Evolutionary conservation across 2,888 invertebrate genomes (phyloP), one percentile per base, ranked within the genome.

Genomic region (Heteropelma amictum): DNA sequence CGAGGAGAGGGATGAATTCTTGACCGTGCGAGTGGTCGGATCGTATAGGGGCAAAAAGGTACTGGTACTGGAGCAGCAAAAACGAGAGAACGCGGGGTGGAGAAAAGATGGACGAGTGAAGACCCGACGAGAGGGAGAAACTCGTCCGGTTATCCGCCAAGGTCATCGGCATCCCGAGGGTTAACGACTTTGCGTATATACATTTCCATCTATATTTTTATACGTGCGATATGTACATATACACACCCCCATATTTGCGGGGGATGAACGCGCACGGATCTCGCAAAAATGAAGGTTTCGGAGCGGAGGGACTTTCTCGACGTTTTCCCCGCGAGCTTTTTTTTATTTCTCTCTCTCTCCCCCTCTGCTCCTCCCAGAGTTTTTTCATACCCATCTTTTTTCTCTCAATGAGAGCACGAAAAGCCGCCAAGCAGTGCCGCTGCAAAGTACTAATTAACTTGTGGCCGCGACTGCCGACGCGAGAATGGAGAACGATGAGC

Each of bases 391-490:
- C 19, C 17, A 17, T 64, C 19, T 40, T 51, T 56, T 53, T 33
- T 42, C 14, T 33, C 68, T 68, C 61, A 51, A 63, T 49, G 56
- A 21, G 56, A 23, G 56, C 51, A 45, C 68, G 72, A 72, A 68
- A 33, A 64, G 56, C 28, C 35, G 21, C 19, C 58, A 51, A 38
- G 33, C 40, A 45, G 47, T 47, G 69, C 75, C 56, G 60, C 71
- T 69, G 64, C 61, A 58, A 77, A 76, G 80, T 72, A 74, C 76
- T 82, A 82, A 82, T 82, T 81, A 82, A 82, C 78, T 79, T 63
- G 79, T 64, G 79, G 70, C 73, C 53, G 33, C 53, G 58, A 45
- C 12, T 40, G 49, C 35, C 33, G 61, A 23, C 23, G 54, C 21
- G 61, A 54, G 61, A 49, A 49, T 33, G 60, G 19, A 53, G 45